These are phyloP conservation scores for Ctenomys sociabilis DNA, from an alignment of 2,113 vertebrate genomes.

Conservation along the genomic window DNA sequence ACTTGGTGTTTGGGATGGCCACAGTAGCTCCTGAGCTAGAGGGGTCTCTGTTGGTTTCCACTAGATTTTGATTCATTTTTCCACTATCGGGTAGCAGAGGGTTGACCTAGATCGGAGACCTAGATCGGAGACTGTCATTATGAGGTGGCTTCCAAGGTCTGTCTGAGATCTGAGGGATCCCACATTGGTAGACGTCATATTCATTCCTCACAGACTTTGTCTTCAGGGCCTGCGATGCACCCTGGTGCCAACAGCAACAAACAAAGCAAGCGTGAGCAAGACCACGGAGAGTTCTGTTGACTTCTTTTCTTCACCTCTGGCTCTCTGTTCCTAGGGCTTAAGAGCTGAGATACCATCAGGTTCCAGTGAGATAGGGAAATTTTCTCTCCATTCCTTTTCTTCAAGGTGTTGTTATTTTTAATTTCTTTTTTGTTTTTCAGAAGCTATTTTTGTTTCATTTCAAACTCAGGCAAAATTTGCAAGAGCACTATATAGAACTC, in stretches of 20 bases:
- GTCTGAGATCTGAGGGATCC: neutral
- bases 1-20: neutral
- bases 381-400: conserved; percentile 31
- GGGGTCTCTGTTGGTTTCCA: neutral
- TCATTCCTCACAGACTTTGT: conserved; percentile 40
- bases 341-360: neutral
- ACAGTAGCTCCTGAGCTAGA: neutral
- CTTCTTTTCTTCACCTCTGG: neutral
- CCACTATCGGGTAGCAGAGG: neutral
- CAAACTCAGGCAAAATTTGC: neutral
- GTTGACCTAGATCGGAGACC: no score
- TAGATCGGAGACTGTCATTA: neutral
- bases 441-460: conserved; percentile 44
- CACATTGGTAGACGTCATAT: neutral
- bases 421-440: neutral
- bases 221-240: neutral
- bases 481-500: neutral
- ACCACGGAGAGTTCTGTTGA: neutral
- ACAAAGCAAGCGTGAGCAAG: neutral
- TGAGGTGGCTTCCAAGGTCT: neutral
- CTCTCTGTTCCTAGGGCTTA: neutral
- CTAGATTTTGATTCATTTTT: conserved; percentile 7
- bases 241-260: neutral
- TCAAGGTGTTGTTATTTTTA: neutral
- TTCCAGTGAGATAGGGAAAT: neutral